These are phyloP conservation scores for Lycophotia porphyrea DNA, from an alignment of 2,888 invertebrate species.

Conservation along the genomic window DNA sequence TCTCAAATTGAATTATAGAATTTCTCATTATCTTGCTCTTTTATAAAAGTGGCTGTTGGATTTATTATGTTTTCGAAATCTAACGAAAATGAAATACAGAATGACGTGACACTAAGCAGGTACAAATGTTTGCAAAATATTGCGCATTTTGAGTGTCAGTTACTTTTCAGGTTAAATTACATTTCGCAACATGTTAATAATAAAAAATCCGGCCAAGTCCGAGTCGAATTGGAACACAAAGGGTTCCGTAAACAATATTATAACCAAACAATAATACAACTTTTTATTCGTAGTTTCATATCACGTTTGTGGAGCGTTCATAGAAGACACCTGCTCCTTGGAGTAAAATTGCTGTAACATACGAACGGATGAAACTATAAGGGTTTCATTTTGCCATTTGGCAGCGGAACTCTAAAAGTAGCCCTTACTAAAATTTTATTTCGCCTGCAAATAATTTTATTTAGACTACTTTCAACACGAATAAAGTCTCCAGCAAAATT, in stretches of 20 bases:
- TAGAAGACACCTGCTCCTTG: neutral
- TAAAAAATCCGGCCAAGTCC: neutral
- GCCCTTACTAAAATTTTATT: neutral
- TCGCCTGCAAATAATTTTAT: neutral
- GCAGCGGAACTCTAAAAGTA: neutral
- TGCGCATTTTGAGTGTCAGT: neutral
- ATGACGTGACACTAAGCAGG: neutral
- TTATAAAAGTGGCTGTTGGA: neutral
- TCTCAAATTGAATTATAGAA: neutral
- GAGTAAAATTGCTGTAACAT: neutral
- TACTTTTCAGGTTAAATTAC: neutral
- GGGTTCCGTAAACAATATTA: neutral
- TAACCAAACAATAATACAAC: neutral
- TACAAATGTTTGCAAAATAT: conserved; percentile 3
- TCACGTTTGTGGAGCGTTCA: neutral
- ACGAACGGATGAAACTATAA: neutral
- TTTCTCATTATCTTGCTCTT: neutral
- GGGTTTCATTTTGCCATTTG: neutral
- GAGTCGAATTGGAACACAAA: neutral
- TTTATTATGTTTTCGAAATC: neutral
- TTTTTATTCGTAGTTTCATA: neutral
- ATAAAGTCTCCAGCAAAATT: neutral
- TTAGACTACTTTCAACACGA: neutral
- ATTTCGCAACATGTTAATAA: neutral
- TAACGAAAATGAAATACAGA: neutral